phyloP scores from a whole-genome alignment of 2,797 vertebrate genomes.

The Lophius americanus region DNA sequence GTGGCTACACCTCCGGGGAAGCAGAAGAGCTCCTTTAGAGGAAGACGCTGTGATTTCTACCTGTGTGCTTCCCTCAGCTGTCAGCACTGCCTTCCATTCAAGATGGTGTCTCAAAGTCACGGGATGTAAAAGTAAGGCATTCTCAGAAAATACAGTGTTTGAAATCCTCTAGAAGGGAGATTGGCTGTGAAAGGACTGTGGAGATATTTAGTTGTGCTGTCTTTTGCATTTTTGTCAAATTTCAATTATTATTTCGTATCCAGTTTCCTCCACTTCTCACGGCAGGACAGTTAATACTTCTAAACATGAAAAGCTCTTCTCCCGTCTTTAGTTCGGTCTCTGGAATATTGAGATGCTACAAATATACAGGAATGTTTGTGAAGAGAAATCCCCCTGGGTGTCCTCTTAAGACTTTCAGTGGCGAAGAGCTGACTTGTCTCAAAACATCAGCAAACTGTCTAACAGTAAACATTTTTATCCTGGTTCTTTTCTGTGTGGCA shows the following conservation, averaged over 20 bases:
- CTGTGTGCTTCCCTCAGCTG: slow-evolving; percentile 18
- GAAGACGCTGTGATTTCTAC: slow-evolving; percentile 3
- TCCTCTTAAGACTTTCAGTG: slow-evolving; percentile 11
- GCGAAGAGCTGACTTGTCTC: slow-evolving; percentile 23
- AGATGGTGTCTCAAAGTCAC: slow-evolving; percentile 4
- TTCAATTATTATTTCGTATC: not conserved
- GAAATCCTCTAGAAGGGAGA: not conserved
- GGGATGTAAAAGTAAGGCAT: not conserved
- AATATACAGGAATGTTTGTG: not conserved
- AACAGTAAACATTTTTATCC: not conserved
- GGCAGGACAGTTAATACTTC: slow-evolving; percentile 8
- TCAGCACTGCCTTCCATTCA: slow-evolving; percentile 21
- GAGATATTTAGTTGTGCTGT: not conserved
- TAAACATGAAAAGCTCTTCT: slow-evolving; percentile 8
- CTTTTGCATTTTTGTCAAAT: not conserved
- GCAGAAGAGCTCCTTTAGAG: not conserved
- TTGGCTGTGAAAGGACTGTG: not conserved
- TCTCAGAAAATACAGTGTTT: not conserved
- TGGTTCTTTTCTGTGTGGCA: not conserved
- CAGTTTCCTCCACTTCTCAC: not conserved
- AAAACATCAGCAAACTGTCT: slow-evolving; percentile 7
- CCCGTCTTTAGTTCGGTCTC: not conserved
- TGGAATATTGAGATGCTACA: slow-evolving; percentile 2
- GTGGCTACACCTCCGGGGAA: slow-evolving; percentile 3
- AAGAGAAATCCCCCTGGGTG: slow-evolving; percentile 14